Evolutionary conservation across 2,888 invertebrate genomes (phyloP).

Genomic region (Cyclophora albipunctata): DNA sequence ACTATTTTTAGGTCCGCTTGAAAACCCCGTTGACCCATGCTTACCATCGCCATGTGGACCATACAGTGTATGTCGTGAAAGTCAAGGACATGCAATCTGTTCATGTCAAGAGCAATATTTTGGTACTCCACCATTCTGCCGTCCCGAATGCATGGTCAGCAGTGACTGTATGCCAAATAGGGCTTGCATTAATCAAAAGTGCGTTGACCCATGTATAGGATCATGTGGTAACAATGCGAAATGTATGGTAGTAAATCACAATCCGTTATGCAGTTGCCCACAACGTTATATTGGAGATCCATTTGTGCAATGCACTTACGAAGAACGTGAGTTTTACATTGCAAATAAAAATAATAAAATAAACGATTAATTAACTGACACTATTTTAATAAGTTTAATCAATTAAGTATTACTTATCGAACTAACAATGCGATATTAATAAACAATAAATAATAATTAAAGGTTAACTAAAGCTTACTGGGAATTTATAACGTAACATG

Average conservation of each 20-base stretch:
- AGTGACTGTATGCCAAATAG: conserved; percentile 87
- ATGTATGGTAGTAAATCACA: conserved; percentile 89
- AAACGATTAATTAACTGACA: conserved; percentile 3
- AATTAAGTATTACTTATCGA: background rate
- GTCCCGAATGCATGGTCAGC: conserved; percentile 88
- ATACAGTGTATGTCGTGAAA: conserved; percentile 84
- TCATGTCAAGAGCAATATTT: conserved; percentile 86
- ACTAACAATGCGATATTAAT: background rate
- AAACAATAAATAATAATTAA: background rate
- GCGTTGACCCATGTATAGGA: conserved; percentile 87
- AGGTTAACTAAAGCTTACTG: background rate
- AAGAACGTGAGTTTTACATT: conserved; percentile 77
- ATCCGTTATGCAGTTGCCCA: conserved; percentile 88
- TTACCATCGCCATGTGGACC: conserved; percentile 85
- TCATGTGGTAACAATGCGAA: conserved; percentile 88
- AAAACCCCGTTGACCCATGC: conserved; percentile 71
- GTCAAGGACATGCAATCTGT: conserved; percentile 85
- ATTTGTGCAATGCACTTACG: conserved; percentile 81
- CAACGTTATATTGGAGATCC: conserved; percentile 87
- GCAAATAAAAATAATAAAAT: conserved; percentile 3
- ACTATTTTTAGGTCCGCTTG: conserved; percentile 47
- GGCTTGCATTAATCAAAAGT: conserved; percentile 87
- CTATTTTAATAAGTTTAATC: too few relatives aligned
- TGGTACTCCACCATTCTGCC: conserved; percentile 85
- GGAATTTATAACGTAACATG: background rate